Base-by-base conservation (phyloP, 2,113 vertebrate genomes). In the Pagrus major region DNA sequence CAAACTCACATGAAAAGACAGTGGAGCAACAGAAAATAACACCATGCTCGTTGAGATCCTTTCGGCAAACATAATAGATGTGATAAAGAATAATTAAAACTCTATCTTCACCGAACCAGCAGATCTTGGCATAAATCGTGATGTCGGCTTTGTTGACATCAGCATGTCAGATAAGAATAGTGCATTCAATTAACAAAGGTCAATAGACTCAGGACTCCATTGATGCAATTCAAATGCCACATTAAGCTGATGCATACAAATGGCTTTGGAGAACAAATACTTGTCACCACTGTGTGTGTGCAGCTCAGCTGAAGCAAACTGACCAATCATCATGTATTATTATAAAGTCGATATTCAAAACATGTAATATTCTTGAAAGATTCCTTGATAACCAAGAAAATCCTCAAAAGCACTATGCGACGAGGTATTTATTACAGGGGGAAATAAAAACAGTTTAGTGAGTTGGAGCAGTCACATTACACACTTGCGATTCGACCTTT, bases 151-250 rank as follows among this genome's bases (percentile, higher is more conserved):
- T 14, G 59, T 65, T 64, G 27, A 73, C 46, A 18, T 70, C 70
- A 66, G 42, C 56, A 29, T 55, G 33, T 81, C 42, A 49, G 75
- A 79, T 68, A 68, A 8, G 29, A 37, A 54, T 23, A 18, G 41
- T 46, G 37, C 65, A 66, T 76, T 76, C 0, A 58, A 68, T 80
- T 56, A 74, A 5, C 68, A 76, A 74, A 81, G 71, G 80, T 84
- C 71, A 75, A 4, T 42, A 52, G 59, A 59, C 12, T 44, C 25
- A 29, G 21, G 56, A 51, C 75, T 61, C 35, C 11, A 65, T 52
- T 21, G 47, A 78, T 72, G 54, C 10, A 41, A 9, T 23, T 27
- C 31, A 83, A 87, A 87, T 79, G 70, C 56, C 81, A 76, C 59
- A 52, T 58, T 39, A 42, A 59, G 61, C 41, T 3, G 0, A 67